Evolutionary conservation across 2,797 vertebrate species (phyloP), one percentile per base, ranked within the genome.

Genomic region (Toxotes lorentzi): DNA sequence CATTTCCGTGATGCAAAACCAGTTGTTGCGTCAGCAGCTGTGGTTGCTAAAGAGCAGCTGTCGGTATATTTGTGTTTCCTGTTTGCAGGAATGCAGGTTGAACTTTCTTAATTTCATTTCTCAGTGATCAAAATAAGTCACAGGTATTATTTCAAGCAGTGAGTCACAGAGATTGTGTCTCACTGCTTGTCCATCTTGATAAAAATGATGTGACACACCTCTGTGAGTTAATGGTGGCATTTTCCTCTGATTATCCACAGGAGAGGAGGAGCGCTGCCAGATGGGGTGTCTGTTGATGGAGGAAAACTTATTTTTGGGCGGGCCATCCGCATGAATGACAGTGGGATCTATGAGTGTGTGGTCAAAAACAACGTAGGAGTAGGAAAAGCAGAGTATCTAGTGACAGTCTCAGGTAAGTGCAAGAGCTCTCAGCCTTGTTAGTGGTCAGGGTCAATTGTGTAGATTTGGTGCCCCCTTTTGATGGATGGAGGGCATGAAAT

Each of bases 311-410:
- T 89, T 8, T 96, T 96, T 30, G 74, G 59, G 6, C 92, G 86
- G 17, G 80, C 89, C 12, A 56, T 96, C 13, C 82, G 75, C 27
- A 1, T 45, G 62, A 91, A 93, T 9, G 95, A 96, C 90, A 90
- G 86, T 1, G 95, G 95, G 19, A 48, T 89, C 7, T 96, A 94
- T 7, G 67, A 92, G 79, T 95, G 94, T 23, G 64, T 60, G 65
- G 90, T 79, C 45, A 79, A 5, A 7, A 96, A 95, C 86, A 38
- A 0, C 0, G 78, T 93, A 9, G 95, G 95, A 67, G 35, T 21
- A 0, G 87, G 72, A 8, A 89, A 56, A 73, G 14, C 85, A 0
- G 91, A 94, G 38, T 89, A 88, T 4, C n/a, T 2, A 0, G 6
- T 95, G 62, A 41, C 38, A 0, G 24, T 94, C 16, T 2, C 66